Conservation (phyloP, 2,888 invertebrate genomes). For the Vanessa cardui region DNA sequence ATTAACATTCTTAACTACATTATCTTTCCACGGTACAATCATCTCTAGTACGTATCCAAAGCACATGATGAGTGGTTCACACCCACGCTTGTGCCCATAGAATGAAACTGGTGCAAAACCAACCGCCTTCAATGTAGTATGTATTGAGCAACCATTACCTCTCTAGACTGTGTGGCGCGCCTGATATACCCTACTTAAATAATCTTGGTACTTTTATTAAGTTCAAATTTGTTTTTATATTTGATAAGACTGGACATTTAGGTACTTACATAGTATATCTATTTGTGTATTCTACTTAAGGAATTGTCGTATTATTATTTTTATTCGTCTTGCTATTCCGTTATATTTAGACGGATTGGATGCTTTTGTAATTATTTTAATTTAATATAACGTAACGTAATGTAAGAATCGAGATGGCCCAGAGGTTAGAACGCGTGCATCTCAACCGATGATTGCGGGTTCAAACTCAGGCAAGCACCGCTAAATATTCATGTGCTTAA, state of each 20-base stretch:
- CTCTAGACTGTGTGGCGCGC: slow-evolving; percentile 37
- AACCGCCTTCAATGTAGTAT: slow-evolving; percentile 24
- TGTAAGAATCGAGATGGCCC: too few relatives aligned
- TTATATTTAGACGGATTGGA: background rate
- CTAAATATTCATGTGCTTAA: too few relatives aligned
- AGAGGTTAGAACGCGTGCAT: too few relatives aligned
- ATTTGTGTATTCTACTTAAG: slow-evolving; percentile 1
- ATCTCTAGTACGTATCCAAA: background rate
- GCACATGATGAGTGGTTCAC: slow-evolving; percentile 13
- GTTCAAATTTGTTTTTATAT: background rate
- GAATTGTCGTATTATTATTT: too few relatives aligned
- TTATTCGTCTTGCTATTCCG: background rate
- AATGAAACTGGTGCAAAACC: slow-evolving; percentile 17
- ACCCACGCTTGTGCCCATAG: slow-evolving; percentile 20
- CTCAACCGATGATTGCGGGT: too few relatives aligned
- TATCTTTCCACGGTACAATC: slow-evolving; percentile 1
- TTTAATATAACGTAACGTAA: too few relatives aligned
- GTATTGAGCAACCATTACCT: slow-evolving; percentile 28
- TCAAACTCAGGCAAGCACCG: too few relatives aligned
- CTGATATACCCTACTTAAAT: slow-evolving; percentile 13
- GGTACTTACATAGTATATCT: background rate
- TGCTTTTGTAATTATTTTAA: background rate
- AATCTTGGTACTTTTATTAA: slow-evolving; percentile 29
- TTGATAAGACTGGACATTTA: background rate
- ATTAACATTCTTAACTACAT: background rate